Conservation (phyloP, 2,888 invertebrate genomes). For the Prenolepis imparis region DNA sequence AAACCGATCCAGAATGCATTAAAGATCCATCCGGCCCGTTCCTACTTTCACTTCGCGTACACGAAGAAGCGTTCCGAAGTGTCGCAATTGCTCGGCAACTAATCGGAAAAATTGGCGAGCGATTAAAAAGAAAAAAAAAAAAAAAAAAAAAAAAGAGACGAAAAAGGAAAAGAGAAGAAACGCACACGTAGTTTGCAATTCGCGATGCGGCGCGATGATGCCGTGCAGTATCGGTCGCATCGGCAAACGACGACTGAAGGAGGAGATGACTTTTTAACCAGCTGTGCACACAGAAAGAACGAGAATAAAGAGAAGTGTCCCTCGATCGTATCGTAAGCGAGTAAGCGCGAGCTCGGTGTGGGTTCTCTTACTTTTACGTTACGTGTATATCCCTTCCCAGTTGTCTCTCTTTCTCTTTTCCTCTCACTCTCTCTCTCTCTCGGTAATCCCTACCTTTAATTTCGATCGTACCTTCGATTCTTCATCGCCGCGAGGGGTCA, state of each 20-base stretch:
- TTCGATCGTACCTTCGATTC: constrained; percentile 64
- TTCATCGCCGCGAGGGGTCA: constrained; percentile 43
- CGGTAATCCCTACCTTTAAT: constrained; percentile 58
- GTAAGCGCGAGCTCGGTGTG: constrained; percentile 56
- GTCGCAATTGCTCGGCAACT: constrained; percentile 2
- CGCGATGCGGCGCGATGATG: constrained; percentile 39
- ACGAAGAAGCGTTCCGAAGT: neutral
- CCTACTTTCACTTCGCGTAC: constrained; percentile 30
- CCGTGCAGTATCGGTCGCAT: constrained; percentile 75
- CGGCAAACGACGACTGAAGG: constrained; percentile 84
- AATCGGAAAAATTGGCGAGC: neutral
- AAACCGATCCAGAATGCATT: neutral
- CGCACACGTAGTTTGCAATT: constrained; percentile 39
- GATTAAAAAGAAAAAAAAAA: constrained; percentile 5
- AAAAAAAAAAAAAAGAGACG: neutral
- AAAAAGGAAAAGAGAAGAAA: constrained; percentile 2
- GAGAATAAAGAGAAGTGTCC: constrained; percentile 80
- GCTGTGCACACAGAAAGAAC: constrained; percentile 64
- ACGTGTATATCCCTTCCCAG: constrained; percentile 49
- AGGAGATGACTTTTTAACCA: constrained; percentile 77
- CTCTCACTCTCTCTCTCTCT: neutral
- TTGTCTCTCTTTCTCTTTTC: constrained; percentile 3
- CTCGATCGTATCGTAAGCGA: constrained; percentile 63
- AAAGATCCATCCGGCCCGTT: neutral
- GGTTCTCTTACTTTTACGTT: constrained; percentile 68